Percentiles rank a stretch among this genome's conserved stretches.
Evolutionary conservation across 2,888 invertebrate genomes (phyloP).

Genomic region (Drosophila anomelani): DNA sequence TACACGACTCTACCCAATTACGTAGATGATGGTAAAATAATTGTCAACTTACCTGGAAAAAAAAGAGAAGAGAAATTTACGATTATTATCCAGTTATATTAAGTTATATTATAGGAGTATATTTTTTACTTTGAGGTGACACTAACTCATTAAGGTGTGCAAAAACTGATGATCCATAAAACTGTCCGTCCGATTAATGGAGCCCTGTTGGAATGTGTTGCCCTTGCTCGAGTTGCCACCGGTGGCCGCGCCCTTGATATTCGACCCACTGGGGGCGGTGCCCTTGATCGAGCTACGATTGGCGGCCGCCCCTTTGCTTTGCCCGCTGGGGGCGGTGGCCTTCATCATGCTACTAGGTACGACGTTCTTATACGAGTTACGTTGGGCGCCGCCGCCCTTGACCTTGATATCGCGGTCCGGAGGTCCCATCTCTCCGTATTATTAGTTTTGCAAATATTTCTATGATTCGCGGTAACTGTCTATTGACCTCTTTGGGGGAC

Average conservation of each 20-base stretch:
- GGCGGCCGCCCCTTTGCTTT: not conserved
- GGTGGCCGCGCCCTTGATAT: not conserved
- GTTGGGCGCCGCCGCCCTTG: not conserved
- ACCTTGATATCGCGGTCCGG: slow-evolving; percentile 16
- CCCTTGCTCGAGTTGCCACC: not conserved
- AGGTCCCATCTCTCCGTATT: slow-evolving; percentile 2
- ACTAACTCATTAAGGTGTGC: slow-evolving; percentile 8
- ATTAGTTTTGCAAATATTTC: not conserved
- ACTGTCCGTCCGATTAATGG: slow-evolving; percentile 2
- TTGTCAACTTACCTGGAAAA: slow-evolving; percentile 69
- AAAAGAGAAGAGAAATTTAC: slow-evolving; percentile 23
- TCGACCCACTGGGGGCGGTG: not conserved
- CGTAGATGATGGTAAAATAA: not conserved
- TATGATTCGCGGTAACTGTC: not conserved
- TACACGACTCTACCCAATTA: not conserved
- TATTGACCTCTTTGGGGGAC: not conserved
- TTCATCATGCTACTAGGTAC: not conserved
- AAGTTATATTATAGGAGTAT: not conserved
- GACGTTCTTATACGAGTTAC: no score
- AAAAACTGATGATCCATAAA: slow-evolving; percentile 4
- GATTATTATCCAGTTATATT: slow-evolving; percentile 2
- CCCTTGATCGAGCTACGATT: not conserved
- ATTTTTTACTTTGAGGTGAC: not conserved
- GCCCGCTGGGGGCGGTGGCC: not conserved
- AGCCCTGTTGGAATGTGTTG: not conserved